Conservation (phyloP, 2,888 invertebrate genomes). For the Galeopsomyia nigrocyanea region DNA sequence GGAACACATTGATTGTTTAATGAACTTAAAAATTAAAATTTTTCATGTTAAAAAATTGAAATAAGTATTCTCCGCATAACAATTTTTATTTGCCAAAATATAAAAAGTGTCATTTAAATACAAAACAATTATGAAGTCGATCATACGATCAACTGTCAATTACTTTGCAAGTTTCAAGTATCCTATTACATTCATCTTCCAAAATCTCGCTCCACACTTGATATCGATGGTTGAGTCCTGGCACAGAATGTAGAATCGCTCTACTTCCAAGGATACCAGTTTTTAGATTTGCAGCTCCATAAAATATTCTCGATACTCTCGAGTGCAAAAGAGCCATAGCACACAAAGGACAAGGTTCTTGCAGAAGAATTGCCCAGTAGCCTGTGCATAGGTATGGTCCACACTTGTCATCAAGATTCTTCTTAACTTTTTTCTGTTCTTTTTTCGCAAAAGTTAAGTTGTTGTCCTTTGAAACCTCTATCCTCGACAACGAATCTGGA, state of each 20-base stretch:
- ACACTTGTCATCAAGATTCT: slow-evolving; percentile 60
- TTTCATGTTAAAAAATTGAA: too few relatives aligned
- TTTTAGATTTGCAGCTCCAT: slow-evolving; percentile 70
- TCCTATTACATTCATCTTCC: slow-evolving; percentile 64
- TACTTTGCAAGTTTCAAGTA: slow-evolving; percentile 39
- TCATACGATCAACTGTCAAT: background rate
- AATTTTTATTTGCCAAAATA: too few relatives aligned
- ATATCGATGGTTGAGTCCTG: slow-evolving; percentile 91
- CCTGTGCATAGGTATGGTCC: slow-evolving; percentile 89
- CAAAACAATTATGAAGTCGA: background rate
- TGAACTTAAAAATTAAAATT: too few relatives aligned
- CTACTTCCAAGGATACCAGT: slow-evolving; percentile 81
- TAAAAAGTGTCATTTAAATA: background rate
- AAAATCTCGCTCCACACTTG: slow-evolving; percentile 83
- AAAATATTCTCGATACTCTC: slow-evolving; percentile 87
- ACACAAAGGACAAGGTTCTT: slow-evolving; percentile 96
- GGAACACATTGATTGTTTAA: too few relatives aligned
- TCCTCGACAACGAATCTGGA: slow-evolving; percentile 52
- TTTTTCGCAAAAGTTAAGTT: slow-evolving; percentile 33
- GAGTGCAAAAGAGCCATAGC: slow-evolving; percentile 95
- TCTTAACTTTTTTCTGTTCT: slow-evolving; percentile 45
- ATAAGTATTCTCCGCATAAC: too few relatives aligned
- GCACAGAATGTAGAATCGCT: slow-evolving; percentile 82
- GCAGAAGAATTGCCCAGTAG: slow-evolving; percentile 84
- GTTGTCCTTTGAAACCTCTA: slow-evolving; percentile 50